Evolutionary conservation across 2,888 invertebrate genomes (phyloP), one percentile per base, ranked within the genome.

Genomic region (Agonopterix arenella): DNA sequence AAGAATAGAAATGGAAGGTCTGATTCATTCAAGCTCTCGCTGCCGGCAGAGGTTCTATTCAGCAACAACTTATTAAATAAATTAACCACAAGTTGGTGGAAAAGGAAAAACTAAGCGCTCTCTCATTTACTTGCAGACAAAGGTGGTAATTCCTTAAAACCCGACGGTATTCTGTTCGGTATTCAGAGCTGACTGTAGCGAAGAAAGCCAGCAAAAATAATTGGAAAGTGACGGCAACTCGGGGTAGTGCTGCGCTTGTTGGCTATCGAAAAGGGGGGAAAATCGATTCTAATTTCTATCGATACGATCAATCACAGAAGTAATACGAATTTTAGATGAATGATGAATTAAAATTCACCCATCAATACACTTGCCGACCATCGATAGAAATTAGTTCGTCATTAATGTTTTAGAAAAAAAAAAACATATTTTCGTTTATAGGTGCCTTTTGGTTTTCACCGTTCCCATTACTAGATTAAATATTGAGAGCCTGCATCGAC

Each of bases 1-100:
- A 58, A 67, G 68, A 71, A 70, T 69, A 62, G 79, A 76, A 76
- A 80, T 73, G 75, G 74, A 80, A 80, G 76, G 70, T 77, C 75
- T 73, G 72, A 77, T 84, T 82, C 84, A 83, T 76, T 71, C 73
- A 67, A 59, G 66, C 67, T 65, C 75, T 73, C 75, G 67, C 59
- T 65, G 67, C 68, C 64, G 65, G 68, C 58, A 66, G 68, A 57
- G 67, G 70, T 59, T 76, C 82, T 80, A 84, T 86, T 86, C 86
- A 86, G 74, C 73, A 80, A 77, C 75, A 83, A 83, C 84, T 86
- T 86, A 85, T 85, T 85, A 83, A 85, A 85, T 85, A 85, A 85
- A 86, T 85, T 85, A 84, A 85, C 84, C 83, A 73, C 83, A 84
- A 83, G 79, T 82, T 77, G 67, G 66, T 68, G 74, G 79, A 75